Conservation (phyloP, 2,888 invertebrate genomes). For the Leptopterna dolabrata region DNA sequence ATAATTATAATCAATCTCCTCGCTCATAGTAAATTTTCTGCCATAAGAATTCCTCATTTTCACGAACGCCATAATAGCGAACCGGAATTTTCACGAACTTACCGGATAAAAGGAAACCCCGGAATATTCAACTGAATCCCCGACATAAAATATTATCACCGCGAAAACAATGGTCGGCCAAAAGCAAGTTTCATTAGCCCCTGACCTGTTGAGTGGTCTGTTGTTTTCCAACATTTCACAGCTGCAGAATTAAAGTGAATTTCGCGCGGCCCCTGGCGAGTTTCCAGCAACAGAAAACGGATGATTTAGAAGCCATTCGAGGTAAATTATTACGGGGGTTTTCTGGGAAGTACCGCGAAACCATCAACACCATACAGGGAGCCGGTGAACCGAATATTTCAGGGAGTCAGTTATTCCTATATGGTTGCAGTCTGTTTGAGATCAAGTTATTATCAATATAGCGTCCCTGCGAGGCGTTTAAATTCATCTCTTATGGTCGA, state of each 20-base stretch:
- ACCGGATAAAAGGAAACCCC: background rate
- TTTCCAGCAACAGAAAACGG: conserved; percentile 17
- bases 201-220: conserved; percentile 40
- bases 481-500: too few species aligned
- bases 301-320: conserved; percentile 30
- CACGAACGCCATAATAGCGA: background rate
- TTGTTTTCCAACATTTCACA: conserved; percentile 32
- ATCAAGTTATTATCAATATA: background rate
- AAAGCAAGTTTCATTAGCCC: conserved; percentile 13
- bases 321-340: conserved; percentile 13
- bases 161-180: background rate
- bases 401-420: background rate
- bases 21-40: too few species aligned
- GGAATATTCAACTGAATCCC: background rate
- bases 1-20: too few species aligned
- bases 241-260: conserved; percentile 45
- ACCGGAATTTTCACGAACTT: background rate
- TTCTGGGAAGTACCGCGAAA: background rate
- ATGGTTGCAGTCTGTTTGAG: background rate
- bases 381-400: background rate
- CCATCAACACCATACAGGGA: conserved; percentile 14
- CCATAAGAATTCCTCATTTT: background rate
- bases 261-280: conserved; percentile 33
- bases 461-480: too few species aligned
- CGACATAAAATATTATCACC: background rate